Evolutionary conservation across 2,797 vertebrate genomes (phyloP).

Genomic region (Eulemur mongoz): DNA sequence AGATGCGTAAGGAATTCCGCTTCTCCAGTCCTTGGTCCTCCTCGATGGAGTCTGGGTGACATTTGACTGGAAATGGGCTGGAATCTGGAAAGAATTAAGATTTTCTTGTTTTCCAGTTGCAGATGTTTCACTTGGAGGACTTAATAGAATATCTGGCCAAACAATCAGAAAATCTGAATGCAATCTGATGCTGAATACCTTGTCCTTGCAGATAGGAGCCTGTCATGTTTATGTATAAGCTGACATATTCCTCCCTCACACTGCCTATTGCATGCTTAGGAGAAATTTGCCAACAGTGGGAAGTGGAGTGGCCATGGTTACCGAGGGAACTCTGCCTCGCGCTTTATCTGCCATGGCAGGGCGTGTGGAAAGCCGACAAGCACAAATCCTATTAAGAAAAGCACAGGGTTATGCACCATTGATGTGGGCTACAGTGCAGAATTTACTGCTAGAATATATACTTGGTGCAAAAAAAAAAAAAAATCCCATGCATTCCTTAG

Average conservation of each 20-base stretch:
- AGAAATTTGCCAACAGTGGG: conserved; percentile 70
- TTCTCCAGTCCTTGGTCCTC: conserved; percentile 55
- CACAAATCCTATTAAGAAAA: conserved; percentile 83
- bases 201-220: conserved; percentile 30
- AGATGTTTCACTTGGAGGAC: conserved; percentile 68
- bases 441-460: conserved; percentile 65
- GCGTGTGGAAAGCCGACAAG: conserved; percentile 59
- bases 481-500: conserved; percentile 46
- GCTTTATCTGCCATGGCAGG: conserved; percentile 71
- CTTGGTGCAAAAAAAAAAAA: conserved; percentile 60
- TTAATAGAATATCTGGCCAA: conserved; percentile 44
- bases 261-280: conserved; percentile 54
- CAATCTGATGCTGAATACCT: not conserved
- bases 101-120: conserved; percentile 64
- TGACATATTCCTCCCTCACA: not conserved
- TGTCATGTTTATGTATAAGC: conserved; percentile 59
- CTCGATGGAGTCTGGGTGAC: conserved; percentile 70
- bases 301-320: conserved; percentile 79
- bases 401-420: conserved; percentile 64
- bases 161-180: conserved; percentile 56
- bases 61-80: conserved; percentile 71
- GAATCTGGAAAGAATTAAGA: conserved; percentile 66
- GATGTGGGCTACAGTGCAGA: conserved; percentile 64
- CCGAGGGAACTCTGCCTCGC: conserved; percentile 71
- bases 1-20: conserved; percentile 83